Evolutionary conservation across 2,797 vertebrate species (phyloP), one percentile per base, ranked within the genome.

Genomic region (Acanthiza pusilla): DNA sequence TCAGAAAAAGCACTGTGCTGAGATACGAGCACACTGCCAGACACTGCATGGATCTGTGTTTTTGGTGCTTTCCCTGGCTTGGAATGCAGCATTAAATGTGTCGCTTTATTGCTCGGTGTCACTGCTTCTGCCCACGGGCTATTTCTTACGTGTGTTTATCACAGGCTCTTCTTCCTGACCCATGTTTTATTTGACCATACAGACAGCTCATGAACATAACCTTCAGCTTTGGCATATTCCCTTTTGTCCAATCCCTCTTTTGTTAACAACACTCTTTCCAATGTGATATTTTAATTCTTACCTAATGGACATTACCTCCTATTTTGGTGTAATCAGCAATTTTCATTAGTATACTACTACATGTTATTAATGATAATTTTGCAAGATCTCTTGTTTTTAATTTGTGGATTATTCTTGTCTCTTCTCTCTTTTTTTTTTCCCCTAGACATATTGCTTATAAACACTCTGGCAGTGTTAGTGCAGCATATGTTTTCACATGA

Each of bases 401-500:
- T 78, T 36, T 85, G 45, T 7, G 6, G 26, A 54, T 60, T 34
- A 40, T 91, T 68, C 38, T 80, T 94, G 16, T 58, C 18, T 76
- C 53, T 47, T 20, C 13, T 72, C n/a, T 63, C 54, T 40, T 48
- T n/a, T 29, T n/a, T 74, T 51, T 73, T 71, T 32, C 23, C 3
- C 7, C 32, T 58, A 74, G 76, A 70, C 68, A 32, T 57, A 74
- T 29, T 86, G 48, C 86, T 80, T 91, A 77, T 87, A 91, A 96
- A 96, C 60, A 88, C 40, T 89, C 91, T 65, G 94, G 88, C 91
- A 91, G 53, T 86, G 74, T 94, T 86, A 85, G 67, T 80, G 47
- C 78, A 95, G 84, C 90, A 88, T 96, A 87, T 66, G 87, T 90
- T 95, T 92, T 94, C 57, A 63, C 83, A 92, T 95, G 85, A 96